Evolutionary conservation across 2,797 vertebrate genomes (phyloP).

Genomic region (Vespertilio murinus): DNA sequence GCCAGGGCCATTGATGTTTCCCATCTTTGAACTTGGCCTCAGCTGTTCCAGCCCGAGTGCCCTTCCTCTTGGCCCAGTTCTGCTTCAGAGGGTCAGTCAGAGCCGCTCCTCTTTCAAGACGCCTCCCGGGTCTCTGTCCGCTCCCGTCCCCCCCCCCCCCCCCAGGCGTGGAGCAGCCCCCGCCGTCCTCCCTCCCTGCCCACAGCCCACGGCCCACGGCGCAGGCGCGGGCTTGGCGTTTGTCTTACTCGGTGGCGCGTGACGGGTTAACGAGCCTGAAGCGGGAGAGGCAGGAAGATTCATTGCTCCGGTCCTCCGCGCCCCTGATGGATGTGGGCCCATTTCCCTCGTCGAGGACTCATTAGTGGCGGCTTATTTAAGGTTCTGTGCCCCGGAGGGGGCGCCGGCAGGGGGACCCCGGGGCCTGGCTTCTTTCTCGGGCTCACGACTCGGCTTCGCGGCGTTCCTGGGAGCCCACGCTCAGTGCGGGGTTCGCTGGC

Average conservation of each 20-base stretch:
- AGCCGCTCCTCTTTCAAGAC: not conserved
- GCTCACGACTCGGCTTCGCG: not conserved
- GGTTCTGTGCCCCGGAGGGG: not conserved
- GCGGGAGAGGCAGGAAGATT: not conserved
- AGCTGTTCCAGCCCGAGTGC: no score
- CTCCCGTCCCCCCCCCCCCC: accelerated
- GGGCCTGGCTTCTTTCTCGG: accelerated
- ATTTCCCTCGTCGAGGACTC: not conserved
- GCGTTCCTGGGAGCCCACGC: accelerated
- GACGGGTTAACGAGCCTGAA: not conserved
- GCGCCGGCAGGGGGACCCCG: accelerated
- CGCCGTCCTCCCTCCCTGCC: accelerated
- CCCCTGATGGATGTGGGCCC: not conserved
- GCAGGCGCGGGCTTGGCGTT: accelerated
- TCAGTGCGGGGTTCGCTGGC: accelerated
- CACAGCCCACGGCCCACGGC: not conserved
- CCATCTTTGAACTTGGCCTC: not conserved
- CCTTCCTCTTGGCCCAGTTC: not conserved
- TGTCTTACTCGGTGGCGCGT: not conserved
- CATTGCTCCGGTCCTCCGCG: accelerated
- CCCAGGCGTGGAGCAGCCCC: accelerated
- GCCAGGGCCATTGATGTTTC: no score
- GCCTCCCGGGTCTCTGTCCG: not conserved
- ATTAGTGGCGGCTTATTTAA: not conserved
- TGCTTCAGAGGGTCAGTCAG: not conserved